Conservation (phyloP, 2,113 vertebrate genomes). For the Clarias batrachus region DNA sequence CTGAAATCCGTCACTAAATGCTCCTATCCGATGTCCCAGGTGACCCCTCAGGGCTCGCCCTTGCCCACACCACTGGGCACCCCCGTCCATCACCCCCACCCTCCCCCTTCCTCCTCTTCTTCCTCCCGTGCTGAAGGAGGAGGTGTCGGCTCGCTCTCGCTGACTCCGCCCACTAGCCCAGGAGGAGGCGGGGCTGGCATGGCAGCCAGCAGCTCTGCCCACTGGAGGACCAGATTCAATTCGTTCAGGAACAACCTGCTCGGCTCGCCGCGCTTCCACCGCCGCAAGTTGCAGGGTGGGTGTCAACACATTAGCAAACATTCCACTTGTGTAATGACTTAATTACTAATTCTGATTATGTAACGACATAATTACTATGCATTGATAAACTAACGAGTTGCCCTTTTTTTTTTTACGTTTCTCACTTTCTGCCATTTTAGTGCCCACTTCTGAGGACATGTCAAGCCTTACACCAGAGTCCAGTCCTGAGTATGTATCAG, state of each 20-base stretch:
- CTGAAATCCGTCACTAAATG: constrained; percentile 80
- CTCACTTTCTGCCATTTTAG: constrained; percentile 61
- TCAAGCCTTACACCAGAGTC: constrained; percentile 91
- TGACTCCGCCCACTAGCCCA: constrained; percentile 87
- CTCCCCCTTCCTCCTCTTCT: constrained; percentile 76
- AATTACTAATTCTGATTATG: not conserved
- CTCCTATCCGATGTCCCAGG: constrained; percentile 80
- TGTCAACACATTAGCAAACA: not conserved
- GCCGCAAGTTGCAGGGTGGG: constrained; percentile 88
- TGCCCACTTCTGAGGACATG: constrained; percentile 93
- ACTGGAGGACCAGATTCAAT: constrained; percentile 90
- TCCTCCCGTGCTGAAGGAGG: constrained; percentile 77
- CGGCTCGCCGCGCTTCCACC: constrained; percentile 89
- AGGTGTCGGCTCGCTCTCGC: constrained; percentile 71
- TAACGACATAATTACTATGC: not conserved
- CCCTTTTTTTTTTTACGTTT: not conserved
- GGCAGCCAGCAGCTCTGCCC: constrained; percentile 77
- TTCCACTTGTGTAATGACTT: not conserved
- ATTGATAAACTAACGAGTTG: not conserved
- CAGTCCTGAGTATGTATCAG: constrained; percentile 86
- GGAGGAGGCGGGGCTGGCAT: constrained; percentile 81
- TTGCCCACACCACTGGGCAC: constrained; percentile 84
- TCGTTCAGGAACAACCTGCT: constrained; percentile 92
- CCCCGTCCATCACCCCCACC: constrained; percentile 79
- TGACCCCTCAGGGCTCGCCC: constrained; percentile 86